Base-by-base conservation (phyloP, 2,797 vertebrate genomes). In the Potorous gilbertii region DNA sequence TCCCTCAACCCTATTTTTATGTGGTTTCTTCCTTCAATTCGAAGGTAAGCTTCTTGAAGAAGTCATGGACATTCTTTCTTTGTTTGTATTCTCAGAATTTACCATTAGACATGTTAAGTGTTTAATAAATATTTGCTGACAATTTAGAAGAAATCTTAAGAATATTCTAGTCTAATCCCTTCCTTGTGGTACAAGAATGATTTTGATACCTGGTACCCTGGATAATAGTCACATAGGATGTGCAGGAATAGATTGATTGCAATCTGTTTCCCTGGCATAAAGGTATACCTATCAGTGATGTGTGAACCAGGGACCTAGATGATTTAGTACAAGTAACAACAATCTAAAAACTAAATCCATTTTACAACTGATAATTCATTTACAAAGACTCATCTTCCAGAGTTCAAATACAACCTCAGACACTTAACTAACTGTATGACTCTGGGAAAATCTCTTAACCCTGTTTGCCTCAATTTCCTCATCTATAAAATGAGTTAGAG, bases 381-480 rank as follows among this genome's bases (percentile, higher is more conserved):
- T 55, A 92, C 0, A 31, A 34, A 92, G 12, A 94, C 3, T 31
- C n/a, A 62, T 93, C 2, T 74, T 74, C 66, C n/a, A 21, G n/a
- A n/a, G 5, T 89, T 92, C 94, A 55, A 21, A 24, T 31, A 52
- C 50, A 16, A 27, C n/a, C 74, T 92, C 54, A 90, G 29, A 90
- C 40, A 56, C 91, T 74, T 56, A 94, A 93, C 14, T 95, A 93
- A 93, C 56, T 93, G 34, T 57, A 16, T 81, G 34, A 90, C 55
- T 5, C 55, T 92, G n/a, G n/a, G 34, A 66, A 96, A 91, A 57
- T 52, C 54, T 40, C 11, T 56, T 55, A 90, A 31, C 0, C 4
- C 0, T 54, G 16, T 24, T 74, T 74, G 66, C 28, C n/a, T 74
- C 62, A 74, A 16, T 87, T 46, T 50, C 13, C 27, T 92, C 40